Percentiles rank a stretch among this genome's conserved stretches.
phyloP scores from a whole-genome alignment of 2,113 vertebrate species.

The Jacana jacana region DNA sequence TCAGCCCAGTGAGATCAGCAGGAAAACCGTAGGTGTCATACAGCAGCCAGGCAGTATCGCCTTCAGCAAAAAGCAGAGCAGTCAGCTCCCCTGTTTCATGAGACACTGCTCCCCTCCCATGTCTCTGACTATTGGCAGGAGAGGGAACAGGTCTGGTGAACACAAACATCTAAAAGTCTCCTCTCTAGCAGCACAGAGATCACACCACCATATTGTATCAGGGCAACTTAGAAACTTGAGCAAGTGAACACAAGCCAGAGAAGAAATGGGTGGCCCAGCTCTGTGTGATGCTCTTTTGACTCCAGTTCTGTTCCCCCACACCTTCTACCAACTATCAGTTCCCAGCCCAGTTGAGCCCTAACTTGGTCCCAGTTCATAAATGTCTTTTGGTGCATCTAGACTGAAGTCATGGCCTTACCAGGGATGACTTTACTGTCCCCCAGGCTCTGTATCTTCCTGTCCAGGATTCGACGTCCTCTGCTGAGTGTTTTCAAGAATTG shows the following conservation, averaged over 20 bases:
- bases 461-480: conserved; percentile 94
- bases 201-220: neutral
- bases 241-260: neutral
- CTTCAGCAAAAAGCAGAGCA: conserved; percentile 58
- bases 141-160: neutral
- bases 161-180: neutral
- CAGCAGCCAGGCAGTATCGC: conserved; percentile 95
- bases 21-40: conserved; percentile 98
- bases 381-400: neutral
- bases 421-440: conserved; percentile 87
- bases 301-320: neutral
- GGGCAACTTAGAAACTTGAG: neutral
- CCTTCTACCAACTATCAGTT: neutral
- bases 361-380: neutral
- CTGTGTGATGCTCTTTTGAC: neutral
- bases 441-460: conserved; percentile 94
- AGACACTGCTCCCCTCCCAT: neutral
- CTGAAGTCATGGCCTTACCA: conserved; percentile 73
- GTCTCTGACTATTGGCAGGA: fast-evolving
- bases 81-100: neutral
- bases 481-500: conserved; percentile 98
- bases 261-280: neutral
- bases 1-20: conserved; percentile 92
- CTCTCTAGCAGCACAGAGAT: neutral
- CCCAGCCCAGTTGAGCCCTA: neutral